Percentiles rank a stretch among this genome's conserved stretches.
Evolutionary conservation across 2,797 vertebrate species (phyloP).

Genomic region (Sebastes dallii): DNA sequence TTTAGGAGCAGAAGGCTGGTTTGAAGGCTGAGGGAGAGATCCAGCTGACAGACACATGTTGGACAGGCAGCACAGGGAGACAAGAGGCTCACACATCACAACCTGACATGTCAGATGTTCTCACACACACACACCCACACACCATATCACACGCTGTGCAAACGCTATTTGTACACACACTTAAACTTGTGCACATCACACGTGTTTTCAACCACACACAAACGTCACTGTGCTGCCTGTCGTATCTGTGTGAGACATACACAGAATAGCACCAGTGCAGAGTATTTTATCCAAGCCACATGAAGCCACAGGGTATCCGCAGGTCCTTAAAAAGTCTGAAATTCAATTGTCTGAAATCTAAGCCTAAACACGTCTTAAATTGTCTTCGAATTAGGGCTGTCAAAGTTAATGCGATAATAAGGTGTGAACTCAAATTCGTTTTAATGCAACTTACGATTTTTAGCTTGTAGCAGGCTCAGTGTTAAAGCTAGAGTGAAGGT

Average conservation of each 20-base stretch:
- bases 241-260: background rate
- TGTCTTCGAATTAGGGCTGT: too few species aligned
- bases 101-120: conserved; percentile 18
- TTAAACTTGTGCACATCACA: background rate
- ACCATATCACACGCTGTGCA: background rate
- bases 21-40: conserved; percentile 36
- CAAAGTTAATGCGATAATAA: too few species aligned
- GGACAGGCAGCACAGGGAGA: conserved; percentile 34
- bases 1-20: conserved; percentile 27
- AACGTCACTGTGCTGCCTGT: background rate
- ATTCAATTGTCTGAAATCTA: too few species aligned
- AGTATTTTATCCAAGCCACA: too few species aligned
- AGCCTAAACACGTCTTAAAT: too few species aligned
- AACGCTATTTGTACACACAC: background rate
- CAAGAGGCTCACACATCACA: conserved; percentile 33
- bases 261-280: too few species aligned
- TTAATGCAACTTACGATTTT: too few species aligned
- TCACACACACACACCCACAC: background rate
- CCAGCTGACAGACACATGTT: conserved; percentile 73
- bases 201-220: background rate
- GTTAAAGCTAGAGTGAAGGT: too few species aligned
- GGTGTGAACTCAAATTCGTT: too few species aligned
- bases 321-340: too few species aligned
- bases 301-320: too few species aligned
- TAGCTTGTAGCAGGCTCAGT: too few species aligned